These are phyloP conservation scores for Ochotona curzoniae DNA, from an alignment of 2,113 vertebrate genomes.

Conservation along the genomic window DNA sequence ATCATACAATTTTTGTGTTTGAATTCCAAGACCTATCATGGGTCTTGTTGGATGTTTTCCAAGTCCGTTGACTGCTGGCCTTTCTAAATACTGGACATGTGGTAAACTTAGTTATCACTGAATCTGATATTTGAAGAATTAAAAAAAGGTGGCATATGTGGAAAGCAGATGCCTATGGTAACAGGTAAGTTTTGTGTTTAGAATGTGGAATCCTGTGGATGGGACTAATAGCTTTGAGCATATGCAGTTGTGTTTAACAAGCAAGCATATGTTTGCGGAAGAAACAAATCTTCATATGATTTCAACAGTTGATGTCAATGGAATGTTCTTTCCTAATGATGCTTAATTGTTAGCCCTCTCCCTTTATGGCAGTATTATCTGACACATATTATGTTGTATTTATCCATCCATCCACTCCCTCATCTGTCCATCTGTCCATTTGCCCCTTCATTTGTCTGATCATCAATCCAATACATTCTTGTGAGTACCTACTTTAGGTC, in stretches of 20 bases:
- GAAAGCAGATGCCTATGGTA: conserved; percentile 47
- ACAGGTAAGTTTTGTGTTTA: conserved; percentile 63
- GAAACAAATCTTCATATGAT: background rate
- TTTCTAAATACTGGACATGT: conserved; percentile 19
- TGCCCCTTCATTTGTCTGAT: background rate
- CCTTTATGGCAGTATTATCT: background rate
- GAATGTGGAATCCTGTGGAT: conserved; percentile 40
- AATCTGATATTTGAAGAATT: conserved; percentile 49
- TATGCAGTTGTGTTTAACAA: background rate
- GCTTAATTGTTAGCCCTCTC: conserved; percentile 32
- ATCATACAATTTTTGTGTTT: conserved; percentile 27
- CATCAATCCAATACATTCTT: background rate
- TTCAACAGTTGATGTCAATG: conserved; percentile 49
- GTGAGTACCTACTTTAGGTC: background rate
- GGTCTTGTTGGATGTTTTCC: background rate
- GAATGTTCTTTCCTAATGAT: background rate
- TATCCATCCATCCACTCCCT: too few relatives aligned
- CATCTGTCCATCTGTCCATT: background rate
- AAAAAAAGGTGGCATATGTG: background rate
- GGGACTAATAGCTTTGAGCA: conserved; percentile 62
- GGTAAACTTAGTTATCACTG: conserved; percentile 20
- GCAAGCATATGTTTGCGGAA: conserved; percentile 20
- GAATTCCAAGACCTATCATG: background rate
- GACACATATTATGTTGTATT: background rate
- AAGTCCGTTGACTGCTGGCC: background rate